Base-by-base conservation (phyloP, 2,888 invertebrate genomes). In the Neria commutata region DNA sequence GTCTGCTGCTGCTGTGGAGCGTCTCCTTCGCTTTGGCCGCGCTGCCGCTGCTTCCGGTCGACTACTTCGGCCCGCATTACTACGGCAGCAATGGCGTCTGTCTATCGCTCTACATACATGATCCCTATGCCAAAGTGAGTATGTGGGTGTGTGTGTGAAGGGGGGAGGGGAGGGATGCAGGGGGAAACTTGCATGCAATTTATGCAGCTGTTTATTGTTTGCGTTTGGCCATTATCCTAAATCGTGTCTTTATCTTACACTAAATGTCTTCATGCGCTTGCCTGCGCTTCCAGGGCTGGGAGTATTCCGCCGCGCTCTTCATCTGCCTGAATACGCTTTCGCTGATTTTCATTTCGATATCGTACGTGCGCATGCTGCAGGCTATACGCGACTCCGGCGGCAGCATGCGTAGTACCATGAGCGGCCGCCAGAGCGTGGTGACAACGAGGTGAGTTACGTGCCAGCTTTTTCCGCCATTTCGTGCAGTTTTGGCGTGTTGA, bases 51-150 rank as follows among this genome's bases (percentile, higher is more conserved):
- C 75, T 81, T 17, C 77, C 82, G n/a, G 69, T 74, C 23, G 66
- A 72, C 1, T 86, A 86, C 66, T 87, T 86, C 68, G 86, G 85
- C 0, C 74, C 76, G 24, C 83, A 85, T 67, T 87, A 86, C 64
- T 87, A 86, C 72, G 85, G 86, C 2, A 84, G 82, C 66, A 87
- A 87, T 64, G 87, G 87, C 5, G 86, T 87, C 17, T 87, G 86
- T 65, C 73, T 87, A 21, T 85, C 86, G 0, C 75, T 87, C 37
- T 86, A 86, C 66, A 86, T 87, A 59, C 87, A 87, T 68, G 85
- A 86, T 67, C 86, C 86, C 0, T 87, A 83, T 67, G 85, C 84
- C n/a, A 82, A 81, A 80, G 85, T 84, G 66, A 71, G 4, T 14
- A 40, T 16, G 8, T 3, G n/a, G 19, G 1, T 10, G 3, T 19